Evolutionary conservation across 2,888 invertebrate genomes (phyloP).

Genomic region (Netelia inedita): DNA sequence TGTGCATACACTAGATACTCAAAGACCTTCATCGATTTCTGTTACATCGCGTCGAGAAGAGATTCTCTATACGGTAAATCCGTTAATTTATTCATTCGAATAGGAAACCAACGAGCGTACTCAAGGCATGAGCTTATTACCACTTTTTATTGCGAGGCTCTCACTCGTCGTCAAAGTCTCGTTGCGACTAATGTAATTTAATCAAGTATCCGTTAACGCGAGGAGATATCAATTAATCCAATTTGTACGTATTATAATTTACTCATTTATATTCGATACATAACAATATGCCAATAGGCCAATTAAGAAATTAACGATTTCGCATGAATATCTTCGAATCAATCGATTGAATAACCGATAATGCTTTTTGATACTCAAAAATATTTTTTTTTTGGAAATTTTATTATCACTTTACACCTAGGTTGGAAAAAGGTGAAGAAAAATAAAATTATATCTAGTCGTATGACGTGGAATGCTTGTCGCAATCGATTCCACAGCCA

Average conservation of each 20-base stretch:
- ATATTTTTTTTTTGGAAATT: too few relatives aligned
- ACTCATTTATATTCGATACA: neutral
- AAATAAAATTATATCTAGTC: neutral
- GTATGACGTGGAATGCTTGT: conserved; percentile 34
- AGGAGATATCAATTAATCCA: neutral
- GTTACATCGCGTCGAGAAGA: conserved; percentile 22
- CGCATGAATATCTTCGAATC: too few relatives aligned
- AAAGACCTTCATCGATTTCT: conserved; percentile 50
- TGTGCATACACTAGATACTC: neutral
- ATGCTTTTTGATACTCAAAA: too few relatives aligned
- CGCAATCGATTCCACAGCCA: conserved; percentile 54
- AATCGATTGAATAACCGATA: too few relatives aligned
- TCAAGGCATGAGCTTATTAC: neutral
- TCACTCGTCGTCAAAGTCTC: neutral
- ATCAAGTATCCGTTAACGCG: too few relatives aligned
- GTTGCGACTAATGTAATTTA: neutral
- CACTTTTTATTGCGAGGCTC: neutral
- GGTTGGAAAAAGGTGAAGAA: neutral
- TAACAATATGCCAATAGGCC: too few relatives aligned
- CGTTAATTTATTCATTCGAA: conserved; percentile 54
- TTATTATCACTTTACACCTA: too few relatives aligned
- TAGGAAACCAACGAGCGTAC: conserved; percentile 1
- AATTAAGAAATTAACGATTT: too few relatives aligned
- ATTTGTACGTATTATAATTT: neutral
- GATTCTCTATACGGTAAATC: conserved; percentile 11